phyloP scores from a whole-genome alignment of 1,140 invertebrate genomes.

The Leptonema lineaticorne region DNA sequence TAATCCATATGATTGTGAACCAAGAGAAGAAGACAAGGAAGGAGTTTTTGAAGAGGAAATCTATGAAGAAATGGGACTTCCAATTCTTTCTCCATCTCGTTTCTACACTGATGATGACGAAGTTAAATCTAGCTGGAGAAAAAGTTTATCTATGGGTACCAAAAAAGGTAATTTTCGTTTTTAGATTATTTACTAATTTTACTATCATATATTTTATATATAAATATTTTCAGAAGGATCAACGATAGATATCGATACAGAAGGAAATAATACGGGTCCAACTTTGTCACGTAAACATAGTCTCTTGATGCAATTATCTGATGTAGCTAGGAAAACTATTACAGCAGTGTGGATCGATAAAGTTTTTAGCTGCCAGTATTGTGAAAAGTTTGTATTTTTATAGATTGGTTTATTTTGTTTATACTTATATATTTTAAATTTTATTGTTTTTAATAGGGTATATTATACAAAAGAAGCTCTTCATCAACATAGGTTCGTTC shows the following conservation, averaged over 20 bases:
- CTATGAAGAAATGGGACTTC: conserved; percentile 15
- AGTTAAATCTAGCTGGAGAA: conserved; percentile 7
- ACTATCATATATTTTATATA: no score
- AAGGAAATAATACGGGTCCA: neutral
- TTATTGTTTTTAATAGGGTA: conserved; percentile 13
- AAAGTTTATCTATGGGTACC: neutral
- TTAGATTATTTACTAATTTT: neutral
- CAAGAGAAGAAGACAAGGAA: conserved; percentile 16
- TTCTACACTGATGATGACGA: conserved; percentile 1
- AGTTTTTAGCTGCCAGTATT: conserved; percentile 23
- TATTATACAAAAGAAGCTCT: conserved; percentile 27
- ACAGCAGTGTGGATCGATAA: conserved; percentile 24
- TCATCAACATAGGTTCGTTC: conserved; percentile 20
- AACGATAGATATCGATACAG: neutral
- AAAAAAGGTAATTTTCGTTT: conserved; percentile 1
- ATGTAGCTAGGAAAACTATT: conserved; percentile 10
- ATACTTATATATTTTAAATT: neutral
- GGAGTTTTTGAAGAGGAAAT: conserved; percentile 11
- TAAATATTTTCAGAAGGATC: no score
- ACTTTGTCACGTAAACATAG: conserved; percentile 11
- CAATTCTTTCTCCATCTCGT: neutral
- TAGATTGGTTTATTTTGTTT: neutral
- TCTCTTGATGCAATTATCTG: conserved; percentile 14
- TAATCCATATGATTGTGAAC: conserved; percentile 10
- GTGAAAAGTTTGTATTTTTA: conserved; percentile 17